Evolutionary conservation across 1,140 invertebrate genomes (phyloP).

Genomic region (Heliconius hewitsoni): DNA sequence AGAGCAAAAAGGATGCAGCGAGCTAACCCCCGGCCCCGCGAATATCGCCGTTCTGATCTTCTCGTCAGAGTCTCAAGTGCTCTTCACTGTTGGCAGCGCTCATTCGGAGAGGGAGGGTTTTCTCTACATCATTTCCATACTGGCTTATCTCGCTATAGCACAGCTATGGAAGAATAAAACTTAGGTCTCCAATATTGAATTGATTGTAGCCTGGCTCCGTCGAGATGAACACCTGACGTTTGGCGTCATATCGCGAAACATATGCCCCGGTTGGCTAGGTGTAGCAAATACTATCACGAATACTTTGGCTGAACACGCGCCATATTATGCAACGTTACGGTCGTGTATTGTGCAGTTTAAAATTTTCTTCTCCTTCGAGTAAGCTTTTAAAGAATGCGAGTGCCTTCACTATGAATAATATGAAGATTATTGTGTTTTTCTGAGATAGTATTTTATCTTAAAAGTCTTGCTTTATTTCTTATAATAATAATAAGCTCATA

Average conservation of each 20-base stretch:
- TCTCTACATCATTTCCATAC: constrained; percentile 44
- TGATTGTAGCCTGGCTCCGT: constrained; percentile 46
- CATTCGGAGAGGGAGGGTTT: constrained; percentile 74
- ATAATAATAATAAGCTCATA: constrained; percentile 7
- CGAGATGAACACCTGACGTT: constrained; percentile 79
- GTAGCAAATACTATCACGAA: constrained; percentile 80
- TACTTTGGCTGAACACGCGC: constrained; percentile 78
- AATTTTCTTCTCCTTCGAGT: constrained; percentile 67
- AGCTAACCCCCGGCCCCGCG: constrained; percentile 61
- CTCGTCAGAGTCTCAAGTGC: constrained; percentile 75
- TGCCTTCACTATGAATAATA: constrained; percentile 48
- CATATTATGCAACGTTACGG: constrained; percentile 77
- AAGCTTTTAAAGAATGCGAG: constrained; percentile 62
- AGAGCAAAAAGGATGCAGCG: constrained; percentile 78
- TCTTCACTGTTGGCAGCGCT: constrained; percentile 66
- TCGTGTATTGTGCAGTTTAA: constrained; percentile 72
- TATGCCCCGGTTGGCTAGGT: constrained; percentile 79
- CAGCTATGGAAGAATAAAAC: constrained; percentile 46
- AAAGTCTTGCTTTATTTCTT: constrained; percentile 2
- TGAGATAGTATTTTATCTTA: constrained; percentile 24
- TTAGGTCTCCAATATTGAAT: constrained; percentile 49
- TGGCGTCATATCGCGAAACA: constrained; percentile 77
- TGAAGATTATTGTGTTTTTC: constrained; percentile 28
- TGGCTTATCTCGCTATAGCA: constrained; percentile 44
- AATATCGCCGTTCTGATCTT: constrained; percentile 75